A percentile compares a stretch with the other conserved stretches of the same genome.
Evolutionary conservation across 2,113 vertebrate species (phyloP).

Genomic region (Pycnonotus jocosus): DNA sequence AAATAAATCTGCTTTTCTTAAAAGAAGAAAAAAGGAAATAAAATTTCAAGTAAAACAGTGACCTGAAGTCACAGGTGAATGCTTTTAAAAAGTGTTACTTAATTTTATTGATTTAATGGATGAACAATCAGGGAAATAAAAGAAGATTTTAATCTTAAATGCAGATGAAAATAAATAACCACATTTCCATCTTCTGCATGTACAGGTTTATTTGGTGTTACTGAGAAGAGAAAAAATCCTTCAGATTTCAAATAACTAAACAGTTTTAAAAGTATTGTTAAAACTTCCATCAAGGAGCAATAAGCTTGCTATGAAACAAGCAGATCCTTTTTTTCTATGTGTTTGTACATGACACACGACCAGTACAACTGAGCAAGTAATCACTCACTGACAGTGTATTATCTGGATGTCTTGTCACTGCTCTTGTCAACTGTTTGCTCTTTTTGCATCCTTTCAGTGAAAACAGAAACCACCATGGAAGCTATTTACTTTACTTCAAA

Average conservation of each 20-base stretch:
- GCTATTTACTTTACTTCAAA: conserved; percentile 39
- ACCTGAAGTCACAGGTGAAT: neutral
- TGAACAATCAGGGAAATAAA: neutral
- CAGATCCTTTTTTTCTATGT: neutral
- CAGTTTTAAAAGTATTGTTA: neutral
- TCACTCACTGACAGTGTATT: conserved; percentile 5
- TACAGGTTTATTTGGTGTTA: neutral
- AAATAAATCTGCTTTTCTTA: neutral
- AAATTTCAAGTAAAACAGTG: neutral
- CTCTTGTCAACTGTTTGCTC: neutral
- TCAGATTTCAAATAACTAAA: neutral
- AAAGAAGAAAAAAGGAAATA: too few relatives aligned
- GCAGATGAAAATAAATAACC: neutral
- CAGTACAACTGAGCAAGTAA: neutral
- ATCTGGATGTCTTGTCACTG: neutral
- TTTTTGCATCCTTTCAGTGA: neutral
- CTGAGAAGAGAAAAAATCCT: neutral
- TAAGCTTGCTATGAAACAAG: neutral
- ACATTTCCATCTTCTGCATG: neutral
- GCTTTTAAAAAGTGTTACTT: neutral
- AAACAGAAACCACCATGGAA: neutral
- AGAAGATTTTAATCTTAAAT: neutral
- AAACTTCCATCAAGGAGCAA: neutral
- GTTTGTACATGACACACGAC: neutral
- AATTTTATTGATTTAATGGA: neutral